Evolutionary conservation across 2,888 invertebrate genomes (phyloP).

Genomic region (Blastobasis adustella): DNA sequence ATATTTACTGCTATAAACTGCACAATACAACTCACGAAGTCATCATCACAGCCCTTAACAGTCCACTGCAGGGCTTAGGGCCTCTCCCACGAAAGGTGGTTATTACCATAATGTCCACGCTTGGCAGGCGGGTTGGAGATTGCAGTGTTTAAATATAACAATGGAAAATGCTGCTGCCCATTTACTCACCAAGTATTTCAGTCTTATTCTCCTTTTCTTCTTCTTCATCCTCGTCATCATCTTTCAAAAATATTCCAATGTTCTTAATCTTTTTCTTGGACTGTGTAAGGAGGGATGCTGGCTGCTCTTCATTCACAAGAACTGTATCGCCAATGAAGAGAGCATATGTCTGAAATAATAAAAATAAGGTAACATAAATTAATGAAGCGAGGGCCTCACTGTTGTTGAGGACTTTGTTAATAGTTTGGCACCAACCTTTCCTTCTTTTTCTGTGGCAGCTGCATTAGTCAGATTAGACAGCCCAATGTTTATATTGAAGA

Average conservation of each 20-base stretch:
- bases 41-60: too few species aligned
- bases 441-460: slow-evolving; percentile 88
- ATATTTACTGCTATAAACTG: neutral
- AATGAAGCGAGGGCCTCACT: too few species aligned
- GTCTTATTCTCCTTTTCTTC: slow-evolving; percentile 86
- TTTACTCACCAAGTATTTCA: slow-evolving; percentile 80
- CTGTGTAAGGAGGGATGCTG: slow-evolving; percentile 90
- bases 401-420: neutral
- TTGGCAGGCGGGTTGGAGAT: too few species aligned
- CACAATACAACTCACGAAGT: slow-evolving; percentile 62
- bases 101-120: too few species aligned
- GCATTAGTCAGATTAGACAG: slow-evolving; percentile 88
- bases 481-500: slow-evolving; percentile 96
- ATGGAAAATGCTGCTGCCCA: too few species aligned
- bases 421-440: slow-evolving; percentile 72
- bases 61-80: too few species aligned
- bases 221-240: slow-evolving; percentile 89
- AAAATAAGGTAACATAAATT: neutral
- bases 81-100: too few species aligned
- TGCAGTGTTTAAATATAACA: too few species aligned
- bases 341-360: slow-evolving; percentile 78
- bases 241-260: slow-evolving; percentile 95
- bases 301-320: slow-evolving; percentile 91
- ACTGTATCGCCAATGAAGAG: slow-evolving; percentile 98
- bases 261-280: slow-evolving; percentile 97